phyloP scores from a whole-genome alignment of 2,888 invertebrate genomes.

The Acrobeloides nanus region DNA sequence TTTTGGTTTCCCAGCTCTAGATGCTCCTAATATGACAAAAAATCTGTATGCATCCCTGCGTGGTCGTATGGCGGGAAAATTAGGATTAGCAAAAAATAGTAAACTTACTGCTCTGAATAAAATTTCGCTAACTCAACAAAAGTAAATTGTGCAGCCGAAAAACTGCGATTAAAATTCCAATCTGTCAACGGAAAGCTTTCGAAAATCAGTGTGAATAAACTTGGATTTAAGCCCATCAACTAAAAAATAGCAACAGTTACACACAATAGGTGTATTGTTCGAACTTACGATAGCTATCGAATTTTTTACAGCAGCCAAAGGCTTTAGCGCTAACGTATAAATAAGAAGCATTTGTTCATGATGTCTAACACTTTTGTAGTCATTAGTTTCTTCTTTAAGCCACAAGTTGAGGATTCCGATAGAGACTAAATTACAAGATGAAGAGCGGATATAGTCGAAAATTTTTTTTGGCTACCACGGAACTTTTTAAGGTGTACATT shows the following conservation, averaged over 20 bases:
- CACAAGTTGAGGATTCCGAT: neutral
- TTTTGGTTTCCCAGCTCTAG: too few relatives aligned
- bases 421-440: neutral
- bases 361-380: too few relatives aligned
- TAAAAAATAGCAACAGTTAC: constrained; percentile 17
- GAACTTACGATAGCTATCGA: constrained; percentile 18
- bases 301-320: constrained; percentile 15
- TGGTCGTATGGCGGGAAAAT: too few relatives aligned
- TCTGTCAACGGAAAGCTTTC: constrained; percentile 18
- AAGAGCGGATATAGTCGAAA: too few relatives aligned
- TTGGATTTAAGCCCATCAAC: constrained; percentile 38
- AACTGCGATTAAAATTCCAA: constrained; percentile 2
- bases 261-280: too few relatives aligned
- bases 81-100: too few relatives aligned
- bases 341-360: constrained; percentile 9
- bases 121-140: constrained; percentile 10
- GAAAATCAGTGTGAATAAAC: constrained; percentile 34
- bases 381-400: constrained; percentile 2
- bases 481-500: too few relatives aligned
- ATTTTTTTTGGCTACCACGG: too few relatives aligned
- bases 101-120: constrained; percentile 13
- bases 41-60: neutral
- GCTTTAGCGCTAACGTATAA: constrained; percentile 13
- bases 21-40: too few relatives aligned
- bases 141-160: constrained; percentile 1